Base-by-base conservation (phyloP, 2,113 vertebrate genomes). In the Nyctereutes procyonoides region DNA sequence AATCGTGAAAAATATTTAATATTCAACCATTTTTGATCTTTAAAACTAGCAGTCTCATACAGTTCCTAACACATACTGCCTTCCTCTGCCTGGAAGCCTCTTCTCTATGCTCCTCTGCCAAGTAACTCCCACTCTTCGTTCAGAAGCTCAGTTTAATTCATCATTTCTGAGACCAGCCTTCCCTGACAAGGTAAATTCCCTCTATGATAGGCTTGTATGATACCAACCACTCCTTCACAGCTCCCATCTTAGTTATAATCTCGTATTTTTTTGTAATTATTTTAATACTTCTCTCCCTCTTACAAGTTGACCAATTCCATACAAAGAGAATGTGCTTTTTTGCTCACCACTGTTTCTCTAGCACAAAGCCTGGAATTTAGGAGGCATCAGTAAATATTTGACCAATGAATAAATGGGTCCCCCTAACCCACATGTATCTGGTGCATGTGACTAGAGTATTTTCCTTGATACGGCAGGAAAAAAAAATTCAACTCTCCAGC, bases 21-120 rank as follows among this genome's bases (percentile, higher is more conserved):
- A 83, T 58, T 86, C 80, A 73, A 82, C 35, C 38, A 90, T 62
- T 90, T 67, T 56, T 90, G 8, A 88, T 22, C 69, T 96, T 96
- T 77, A 48, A 88, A 96, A 88, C 55, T 4, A 90, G 38, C 8
- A 60, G 17, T 76, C 55, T 73, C 81, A n/a, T 62, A 69, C 13
- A 14, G 55, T 35, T 87, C 60, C 24, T 67, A 65, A 74, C 19
- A n/a, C 51, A n/a, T 30, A 51, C 53, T 88, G 30, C 67, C 74
- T 92, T 92, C 35, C 30, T 95, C 84, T 55, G 32, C 53, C 63
- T 56, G 16, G 69, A 90, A 96, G 30, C 28, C 51, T 90, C 77
- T 90, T 43, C 30, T 48, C 22, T 28, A 14, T 0, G 26, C 19
- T 51, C 51, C 67, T 53, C 60, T 90, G 69, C 74, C 58, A 81